Conservation (phyloP, 2,113 vertebrate species). For the Varanus salvator region DNA sequence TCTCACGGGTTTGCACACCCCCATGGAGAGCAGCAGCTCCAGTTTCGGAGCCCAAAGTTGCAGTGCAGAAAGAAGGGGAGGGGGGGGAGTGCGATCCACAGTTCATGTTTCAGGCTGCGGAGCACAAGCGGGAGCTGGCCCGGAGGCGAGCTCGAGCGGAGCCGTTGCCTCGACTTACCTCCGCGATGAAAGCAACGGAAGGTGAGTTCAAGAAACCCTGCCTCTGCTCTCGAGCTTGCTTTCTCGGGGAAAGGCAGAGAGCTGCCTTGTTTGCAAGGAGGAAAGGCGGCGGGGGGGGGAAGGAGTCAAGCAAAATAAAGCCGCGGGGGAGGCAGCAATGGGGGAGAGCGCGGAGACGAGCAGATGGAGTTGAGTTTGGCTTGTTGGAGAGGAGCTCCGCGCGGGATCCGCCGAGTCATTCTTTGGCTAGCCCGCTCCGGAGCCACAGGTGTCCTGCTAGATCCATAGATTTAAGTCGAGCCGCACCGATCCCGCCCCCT, state of each 20-base stretch:
- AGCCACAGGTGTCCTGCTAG: constrained; percentile 90
- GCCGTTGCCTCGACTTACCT: constrained; percentile 82
- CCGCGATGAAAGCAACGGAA: constrained; percentile 83
- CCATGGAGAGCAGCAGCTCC: not conserved
- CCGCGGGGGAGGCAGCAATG: constrained; percentile 6
- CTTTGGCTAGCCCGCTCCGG: constrained; percentile 76
- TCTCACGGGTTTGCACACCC: constrained; percentile 73
- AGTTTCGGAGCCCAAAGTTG: not conserved
- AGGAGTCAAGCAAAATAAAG: not conserved
- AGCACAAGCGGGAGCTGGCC: constrained; percentile 49
- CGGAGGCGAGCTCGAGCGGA: constrained; percentile 42
- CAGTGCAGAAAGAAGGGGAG: not conserved
- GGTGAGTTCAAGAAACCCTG: constrained; percentile 80
- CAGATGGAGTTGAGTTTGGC: constrained; percentile 61
- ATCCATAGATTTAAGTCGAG: not conserved
- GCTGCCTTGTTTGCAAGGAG: constrained; percentile 78
- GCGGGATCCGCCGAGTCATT: constrained; percentile 76
- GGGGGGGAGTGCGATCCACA: not conserved
- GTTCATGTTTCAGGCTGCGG: not conserved
- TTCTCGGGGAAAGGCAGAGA: constrained; percentile 87
- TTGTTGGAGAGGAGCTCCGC: constrained; percentile 84
- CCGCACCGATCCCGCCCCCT: not conserved
- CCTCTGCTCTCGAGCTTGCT: constrained; percentile 79
- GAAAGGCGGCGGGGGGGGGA: not conserved
- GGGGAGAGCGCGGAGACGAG: constrained; percentile 62